Evolutionary conservation across 2,888 invertebrate genomes (phyloP).

Genomic region (Microctonus brassicae): DNA sequence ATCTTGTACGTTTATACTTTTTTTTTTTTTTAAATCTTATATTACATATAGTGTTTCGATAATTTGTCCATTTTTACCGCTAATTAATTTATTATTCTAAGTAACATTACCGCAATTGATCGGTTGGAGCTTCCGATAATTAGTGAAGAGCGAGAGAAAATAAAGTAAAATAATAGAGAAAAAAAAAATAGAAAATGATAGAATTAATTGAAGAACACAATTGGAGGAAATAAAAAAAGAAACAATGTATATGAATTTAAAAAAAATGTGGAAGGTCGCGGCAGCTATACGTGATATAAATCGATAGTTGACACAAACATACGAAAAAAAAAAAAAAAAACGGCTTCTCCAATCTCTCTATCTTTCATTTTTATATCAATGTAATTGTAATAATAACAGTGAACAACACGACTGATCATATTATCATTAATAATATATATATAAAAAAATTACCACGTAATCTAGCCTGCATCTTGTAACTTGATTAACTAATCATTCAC

Average conservation of each 20-base stretch:
- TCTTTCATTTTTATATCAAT: slow-evolving; percentile 59
- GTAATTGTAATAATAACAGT: slow-evolving; percentile 60
- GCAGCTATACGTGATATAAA: slow-evolving; percentile 53
- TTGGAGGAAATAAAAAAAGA: slow-evolving; percentile 28
- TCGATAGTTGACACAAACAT: slow-evolving; percentile 57
- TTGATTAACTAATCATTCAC: slow-evolving; percentile 49
- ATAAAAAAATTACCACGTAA: slow-evolving; percentile 42
- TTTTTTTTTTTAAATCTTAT: slow-evolving; percentile 56
- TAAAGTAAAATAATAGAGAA: slow-evolving; percentile 30
- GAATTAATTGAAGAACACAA: not conserved
- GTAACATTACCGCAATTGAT: slow-evolving; percentile 47
- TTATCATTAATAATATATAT: slow-evolving; percentile 62
- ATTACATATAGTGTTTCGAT: slow-evolving; percentile 61
- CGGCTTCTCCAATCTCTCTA: slow-evolving; percentile 48
- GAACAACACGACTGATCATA: slow-evolving; percentile 56
- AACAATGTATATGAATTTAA: slow-evolving; percentile 31
- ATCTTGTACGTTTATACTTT: slow-evolving; percentile 65
- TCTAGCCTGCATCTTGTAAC: slow-evolving; percentile 65
- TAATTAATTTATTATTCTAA: slow-evolving; percentile 60
- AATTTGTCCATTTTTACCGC: slow-evolving; percentile 61
- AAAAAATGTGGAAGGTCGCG: slow-evolving; percentile 37
- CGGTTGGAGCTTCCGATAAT: slow-evolving; percentile 50
- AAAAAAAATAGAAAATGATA: not conserved
- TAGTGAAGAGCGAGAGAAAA: slow-evolving; percentile 39
- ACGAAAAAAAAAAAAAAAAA: too few relatives aligned